Base-by-base conservation (phyloP, 37 sponge, comb jelly and placozoan genomes). In the Beroe forskalii region DNA sequence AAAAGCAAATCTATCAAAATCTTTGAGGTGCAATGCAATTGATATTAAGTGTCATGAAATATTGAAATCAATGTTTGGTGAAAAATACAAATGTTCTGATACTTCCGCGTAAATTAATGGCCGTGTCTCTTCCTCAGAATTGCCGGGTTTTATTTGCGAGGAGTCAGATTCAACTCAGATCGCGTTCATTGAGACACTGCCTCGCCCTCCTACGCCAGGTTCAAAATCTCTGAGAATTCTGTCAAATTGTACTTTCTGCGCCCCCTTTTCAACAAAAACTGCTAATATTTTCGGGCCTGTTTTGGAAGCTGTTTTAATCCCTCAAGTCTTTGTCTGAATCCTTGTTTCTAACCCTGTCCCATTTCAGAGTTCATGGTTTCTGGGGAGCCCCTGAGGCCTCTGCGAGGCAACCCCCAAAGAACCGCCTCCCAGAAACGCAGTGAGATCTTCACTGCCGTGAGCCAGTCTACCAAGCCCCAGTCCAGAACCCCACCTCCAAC, bases 141-240 rank as follows among this genome's bases (percentile, higher is more conserved):
- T n/a, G n/a, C n/a, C n/a, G n/a, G n/a, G n/a, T n/a, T 63, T 63
- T 19, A 30, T 63, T n/a, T 63, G 66, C 25, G 66, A 63, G 25
- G 66, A 63, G 14, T 63, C 66, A n/a, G 66, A 20, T 23, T 28
- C 24, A 24, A 20, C 66, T 23, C 24, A 63, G n/a, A 63, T 63
- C 66, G 66, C 66, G 3, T 63, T 63, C n/a, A 63, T 63, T n/a
- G 66, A 63, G 66, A 28, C 66, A 24, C 66, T 63, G 66, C 66
- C 66, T 3, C 66, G 66, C 66, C 66, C 66, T 63, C 66, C 66
- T 24, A 63, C 66, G 3, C 66, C 66, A 63, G 66, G 66, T 63
- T 8, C 66, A 63, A 63, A 63, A 63, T 63, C 66, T 63, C 66
- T 63, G 66, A 63, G 66, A 63, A 20, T 20, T 55, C 9, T 55